These are phyloP conservation scores for Scaptomyza reducta DNA, from an alignment of 2,888 invertebrate genomes.

Conservation along the genomic window DNA sequence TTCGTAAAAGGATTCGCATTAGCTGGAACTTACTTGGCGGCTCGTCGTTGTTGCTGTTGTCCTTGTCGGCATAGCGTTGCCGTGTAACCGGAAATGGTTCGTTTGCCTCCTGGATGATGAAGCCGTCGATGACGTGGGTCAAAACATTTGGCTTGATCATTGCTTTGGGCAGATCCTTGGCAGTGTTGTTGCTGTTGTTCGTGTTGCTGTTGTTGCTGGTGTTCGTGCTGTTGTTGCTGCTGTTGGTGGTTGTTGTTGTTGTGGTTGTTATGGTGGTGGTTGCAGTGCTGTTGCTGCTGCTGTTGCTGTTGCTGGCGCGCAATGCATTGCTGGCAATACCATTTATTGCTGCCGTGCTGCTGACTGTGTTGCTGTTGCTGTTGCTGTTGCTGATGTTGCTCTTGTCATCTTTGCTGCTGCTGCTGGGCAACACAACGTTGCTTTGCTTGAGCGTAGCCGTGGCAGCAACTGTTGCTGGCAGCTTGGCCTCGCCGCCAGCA, in stretches of 20 bases:
- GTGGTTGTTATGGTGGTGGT: conserved; percentile 40
- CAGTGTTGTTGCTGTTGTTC: conserved; percentile 75
- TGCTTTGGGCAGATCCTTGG: conserved; percentile 89
- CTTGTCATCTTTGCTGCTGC: conserved; percentile 23
- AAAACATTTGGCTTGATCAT: conserved; percentile 98
- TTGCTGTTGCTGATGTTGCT: conserved; percentile 22
- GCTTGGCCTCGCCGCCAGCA: conserved; percentile 36
- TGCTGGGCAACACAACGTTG: conserved; percentile 51
- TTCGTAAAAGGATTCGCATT: neutral
- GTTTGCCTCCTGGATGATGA: conserved; percentile 97
- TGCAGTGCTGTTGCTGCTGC: conserved; percentile 8
- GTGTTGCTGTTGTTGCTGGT: conserved; percentile 56
- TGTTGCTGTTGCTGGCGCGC: conserved; percentile 25
- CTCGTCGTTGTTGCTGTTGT: conserved; percentile 87
- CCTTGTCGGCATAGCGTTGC: conserved; percentile 86
- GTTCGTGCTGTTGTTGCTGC: conserved; percentile 20
- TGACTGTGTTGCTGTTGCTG: conserved; percentile 24
- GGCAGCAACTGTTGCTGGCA: conserved; percentile 25
- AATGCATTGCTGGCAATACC: conserved; percentile 48
- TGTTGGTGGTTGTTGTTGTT: conserved; percentile 49
- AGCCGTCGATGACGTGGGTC: conserved; percentile 98
- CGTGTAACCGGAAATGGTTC: conserved; percentile 94
- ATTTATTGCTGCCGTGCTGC: conserved; percentile 57
- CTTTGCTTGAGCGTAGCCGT: conserved; percentile 48
- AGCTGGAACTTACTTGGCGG: conserved; percentile 89